Conservation (phyloP, 2,113 vertebrate genomes). For the Datnioides undecimradiatus region DNA sequence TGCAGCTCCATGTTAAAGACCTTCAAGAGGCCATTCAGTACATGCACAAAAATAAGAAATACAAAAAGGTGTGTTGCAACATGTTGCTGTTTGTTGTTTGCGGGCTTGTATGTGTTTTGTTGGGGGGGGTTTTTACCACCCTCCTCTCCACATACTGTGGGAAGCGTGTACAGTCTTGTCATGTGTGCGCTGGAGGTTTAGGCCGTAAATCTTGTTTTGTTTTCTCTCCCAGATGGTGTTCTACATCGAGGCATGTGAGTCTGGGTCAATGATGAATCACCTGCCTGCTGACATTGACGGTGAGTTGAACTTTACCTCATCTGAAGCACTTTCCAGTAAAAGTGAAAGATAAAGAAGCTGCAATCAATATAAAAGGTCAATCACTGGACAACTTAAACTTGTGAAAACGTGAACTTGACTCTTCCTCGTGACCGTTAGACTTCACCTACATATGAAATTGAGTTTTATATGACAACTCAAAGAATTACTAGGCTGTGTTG, state of each 20-base stretch:
- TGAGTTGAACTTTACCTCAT: constrained; percentile 75
- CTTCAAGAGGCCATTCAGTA: constrained; percentile 89
- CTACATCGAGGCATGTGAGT: constrained; percentile 98
- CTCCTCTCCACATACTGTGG: neutral
- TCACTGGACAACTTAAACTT: neutral
- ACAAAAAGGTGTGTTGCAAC: constrained; percentile 81
- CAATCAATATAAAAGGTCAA: neutral
- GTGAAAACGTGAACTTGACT: neutral
- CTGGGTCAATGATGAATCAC: constrained; percentile 97
- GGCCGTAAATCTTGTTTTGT: neutral
- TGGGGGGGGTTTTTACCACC: neutral
- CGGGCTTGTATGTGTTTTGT: neutral
- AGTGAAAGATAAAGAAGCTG: neutral
- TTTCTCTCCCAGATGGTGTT: constrained; percentile 92
- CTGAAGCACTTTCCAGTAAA: neutral
- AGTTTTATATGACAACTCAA: neutral
- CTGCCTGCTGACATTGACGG: constrained; percentile 90
- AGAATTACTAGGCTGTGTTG: neutral
- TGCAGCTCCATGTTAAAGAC: constrained; percentile 89
- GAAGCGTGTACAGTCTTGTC: neutral
- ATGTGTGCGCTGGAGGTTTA: neutral
- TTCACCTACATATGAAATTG: neutral
- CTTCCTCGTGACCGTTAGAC: neutral
- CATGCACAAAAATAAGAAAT: constrained; percentile 92
- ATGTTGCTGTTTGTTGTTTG: neutral